Evolutionary conservation across 2,888 invertebrate genomes (phyloP).

Genomic region (Melolontha melolontha): DNA sequence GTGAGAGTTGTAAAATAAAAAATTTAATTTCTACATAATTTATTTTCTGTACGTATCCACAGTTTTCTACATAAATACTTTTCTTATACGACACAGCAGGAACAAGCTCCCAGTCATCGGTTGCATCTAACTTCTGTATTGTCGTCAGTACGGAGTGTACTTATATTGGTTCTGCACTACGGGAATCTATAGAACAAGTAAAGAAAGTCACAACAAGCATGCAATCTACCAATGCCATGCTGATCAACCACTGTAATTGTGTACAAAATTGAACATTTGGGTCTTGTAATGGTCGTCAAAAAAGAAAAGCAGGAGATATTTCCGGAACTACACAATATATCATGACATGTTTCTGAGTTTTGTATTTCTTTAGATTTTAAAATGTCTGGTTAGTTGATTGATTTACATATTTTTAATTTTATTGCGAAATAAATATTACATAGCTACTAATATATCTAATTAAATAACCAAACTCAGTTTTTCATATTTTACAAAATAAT

Average conservation of each 20-base stretch:
- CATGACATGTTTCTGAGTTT: background rate
- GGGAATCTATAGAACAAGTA: slow-evolving; percentile 24
- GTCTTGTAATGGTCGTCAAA: slow-evolving; percentile 8
- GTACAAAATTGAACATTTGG: slow-evolving; percentile 17
- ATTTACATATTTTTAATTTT: too few relatives aligned
- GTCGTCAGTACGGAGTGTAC: slow-evolving; percentile 14
- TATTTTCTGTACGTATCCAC: too few relatives aligned
- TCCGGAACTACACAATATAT: slow-evolving; percentile 9
- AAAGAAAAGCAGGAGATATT: slow-evolving; percentile 11
- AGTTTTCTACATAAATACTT: too few relatives aligned
- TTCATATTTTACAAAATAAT: too few relatives aligned
- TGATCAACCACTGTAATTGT: slow-evolving; percentile 37
- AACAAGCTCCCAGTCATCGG: background rate
- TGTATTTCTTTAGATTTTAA: too few relatives aligned
- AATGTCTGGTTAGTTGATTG: too few relatives aligned
- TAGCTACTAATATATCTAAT: too few relatives aligned
- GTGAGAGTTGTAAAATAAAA: too few relatives aligned
- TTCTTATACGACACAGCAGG: too few relatives aligned
- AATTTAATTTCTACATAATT: too few relatives aligned
- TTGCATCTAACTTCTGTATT: slow-evolving; percentile 23
- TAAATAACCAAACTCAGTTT: too few relatives aligned
- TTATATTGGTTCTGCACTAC: slow-evolving; percentile 7
- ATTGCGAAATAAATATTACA: too few relatives aligned
- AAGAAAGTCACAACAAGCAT: slow-evolving; percentile 41
- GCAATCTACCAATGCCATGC: slow-evolving; percentile 25